A percentile compares a stretch with the other conserved stretches of the same genome.
These are phyloP conservation scores for Ooceraea biroi DNA, from an alignment of 1,140 invertebrate genomes.

Conservation along the genomic window DNA sequence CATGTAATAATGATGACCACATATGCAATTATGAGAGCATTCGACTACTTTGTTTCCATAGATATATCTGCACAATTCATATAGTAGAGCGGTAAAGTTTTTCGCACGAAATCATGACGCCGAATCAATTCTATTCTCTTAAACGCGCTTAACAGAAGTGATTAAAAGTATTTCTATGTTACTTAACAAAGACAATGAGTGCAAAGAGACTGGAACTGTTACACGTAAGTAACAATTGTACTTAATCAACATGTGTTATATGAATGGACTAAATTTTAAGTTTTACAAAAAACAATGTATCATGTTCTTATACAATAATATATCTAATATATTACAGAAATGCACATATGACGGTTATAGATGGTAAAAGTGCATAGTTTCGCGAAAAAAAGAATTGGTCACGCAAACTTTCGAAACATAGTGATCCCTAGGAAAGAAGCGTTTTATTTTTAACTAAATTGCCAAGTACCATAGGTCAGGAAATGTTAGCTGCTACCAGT, in stretches of 20 bases:
- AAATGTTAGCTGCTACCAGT: constrained; percentile 63
- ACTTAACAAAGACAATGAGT: no score
- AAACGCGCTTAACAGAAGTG: no score
- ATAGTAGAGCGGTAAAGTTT: no score
- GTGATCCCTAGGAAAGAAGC: constrained; percentile 12
- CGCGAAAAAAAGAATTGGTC: background rate
- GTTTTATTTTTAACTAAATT: constrained; percentile 73
- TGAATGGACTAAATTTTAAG: background rate
- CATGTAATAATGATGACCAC: constrained; percentile 41
- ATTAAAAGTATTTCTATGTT: no score
- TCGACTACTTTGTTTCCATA: constrained; percentile 1
- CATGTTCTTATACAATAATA: background rate
- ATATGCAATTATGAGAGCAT: constrained; percentile 1
- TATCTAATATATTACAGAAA: no score
- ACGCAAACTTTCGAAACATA: background rate
- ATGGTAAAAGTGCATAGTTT: background rate
- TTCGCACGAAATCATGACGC: no score
- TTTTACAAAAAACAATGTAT: background rate
- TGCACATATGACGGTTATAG: background rate
- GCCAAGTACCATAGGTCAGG: constrained; percentile 10
- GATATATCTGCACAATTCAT: background rate
- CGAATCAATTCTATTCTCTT: no score
- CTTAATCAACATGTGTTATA: no score
- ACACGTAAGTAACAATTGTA: no score
- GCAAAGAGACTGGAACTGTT: no score